Percentiles rank a stretch among this genome's conserved stretches.
Evolutionary conservation across 2,113 vertebrate species (phyloP).

Genomic region (Neogale vison): DNA sequence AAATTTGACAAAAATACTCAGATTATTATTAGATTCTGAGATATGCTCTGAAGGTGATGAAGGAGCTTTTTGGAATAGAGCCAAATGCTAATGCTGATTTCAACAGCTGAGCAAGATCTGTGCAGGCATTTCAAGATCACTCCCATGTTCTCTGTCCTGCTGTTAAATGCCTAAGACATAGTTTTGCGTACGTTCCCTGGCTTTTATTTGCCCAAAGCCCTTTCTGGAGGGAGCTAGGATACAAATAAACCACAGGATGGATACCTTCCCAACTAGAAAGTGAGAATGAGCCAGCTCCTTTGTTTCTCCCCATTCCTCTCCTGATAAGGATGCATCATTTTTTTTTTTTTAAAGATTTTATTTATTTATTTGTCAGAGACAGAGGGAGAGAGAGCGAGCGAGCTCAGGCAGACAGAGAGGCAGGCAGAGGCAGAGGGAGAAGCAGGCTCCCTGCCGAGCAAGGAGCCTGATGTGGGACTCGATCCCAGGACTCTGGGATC

Average conservation of each 20-base stretch:
- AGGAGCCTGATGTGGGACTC: too few relatives aligned
- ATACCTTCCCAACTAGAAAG: not conserved
- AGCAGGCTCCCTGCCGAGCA: too few relatives aligned
- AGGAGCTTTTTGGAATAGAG: conserved; percentile 31
- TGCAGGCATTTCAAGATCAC: not conserved
- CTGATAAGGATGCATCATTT: not conserved
- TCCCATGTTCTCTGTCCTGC: not conserved
- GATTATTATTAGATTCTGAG: conserved; percentile 64
- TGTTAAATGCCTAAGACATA: not conserved
- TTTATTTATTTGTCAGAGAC: too few relatives aligned
- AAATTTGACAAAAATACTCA: conserved; percentile 59
- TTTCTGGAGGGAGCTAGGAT: not conserved
- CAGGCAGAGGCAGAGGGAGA: too few relatives aligned
- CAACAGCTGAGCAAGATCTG: not conserved
- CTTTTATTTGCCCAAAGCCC: not conserved
- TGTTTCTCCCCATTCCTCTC: not conserved
- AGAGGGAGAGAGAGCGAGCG: too few relatives aligned
- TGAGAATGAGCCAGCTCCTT: not conserved
- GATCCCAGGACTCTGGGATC: too few relatives aligned
- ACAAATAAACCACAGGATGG: not conserved
- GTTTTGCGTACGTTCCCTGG: not conserved
- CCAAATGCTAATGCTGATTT: conserved; percentile 36
- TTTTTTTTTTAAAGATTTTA: too few relatives aligned
- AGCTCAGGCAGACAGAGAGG: too few relatives aligned
- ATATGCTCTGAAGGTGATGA: conserved; percentile 59